Evolutionary conservation across 2,797 vertebrate species (phyloP).

Genomic region (Sebastes nivosus): DNA sequence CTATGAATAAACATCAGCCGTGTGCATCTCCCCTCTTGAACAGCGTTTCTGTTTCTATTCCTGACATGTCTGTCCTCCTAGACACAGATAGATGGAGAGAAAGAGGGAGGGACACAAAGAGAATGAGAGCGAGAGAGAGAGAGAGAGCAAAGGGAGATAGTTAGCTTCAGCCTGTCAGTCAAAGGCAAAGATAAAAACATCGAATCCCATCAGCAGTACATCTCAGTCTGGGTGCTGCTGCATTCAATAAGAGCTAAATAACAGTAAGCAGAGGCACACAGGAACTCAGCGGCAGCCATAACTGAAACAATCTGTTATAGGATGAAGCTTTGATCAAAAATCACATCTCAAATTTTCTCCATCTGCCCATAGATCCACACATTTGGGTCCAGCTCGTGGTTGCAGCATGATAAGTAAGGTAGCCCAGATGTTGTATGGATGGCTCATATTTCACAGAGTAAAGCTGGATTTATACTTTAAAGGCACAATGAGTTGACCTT

Average conservation of each 20-base stretch:
- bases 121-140: neutral
- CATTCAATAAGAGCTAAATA: conserved; percentile 12
- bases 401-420: neutral
- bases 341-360: neutral
- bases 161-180: conserved; percentile 49
- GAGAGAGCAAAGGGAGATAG: conserved; percentile 23
- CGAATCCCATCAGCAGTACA: conserved; percentile 38
- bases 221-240: conserved; percentile 22
- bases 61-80: conserved; percentile 42
- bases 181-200: conserved; percentile 43
- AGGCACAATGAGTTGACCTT: neutral
- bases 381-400: neutral
- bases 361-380: neutral
- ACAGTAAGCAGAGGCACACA: neutral
- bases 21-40: conserved; percentile 26
- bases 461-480: neutral
- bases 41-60: conserved; percentile 52
- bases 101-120: neutral
- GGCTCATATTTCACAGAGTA: neutral
- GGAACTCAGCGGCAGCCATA: neutral
- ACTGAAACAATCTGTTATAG: neutral
- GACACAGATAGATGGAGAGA: conserved; percentile 35
- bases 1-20: conserved; percentile 72
- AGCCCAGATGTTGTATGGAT: neutral
- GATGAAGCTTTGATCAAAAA: neutral